A percentile compares a stretch with the other conserved stretches of the same genome.
These are phyloP conservation scores for Pedetes capensis DNA, from an alignment of 2,113 vertebrate genomes.

Conservation along the genomic window DNA sequence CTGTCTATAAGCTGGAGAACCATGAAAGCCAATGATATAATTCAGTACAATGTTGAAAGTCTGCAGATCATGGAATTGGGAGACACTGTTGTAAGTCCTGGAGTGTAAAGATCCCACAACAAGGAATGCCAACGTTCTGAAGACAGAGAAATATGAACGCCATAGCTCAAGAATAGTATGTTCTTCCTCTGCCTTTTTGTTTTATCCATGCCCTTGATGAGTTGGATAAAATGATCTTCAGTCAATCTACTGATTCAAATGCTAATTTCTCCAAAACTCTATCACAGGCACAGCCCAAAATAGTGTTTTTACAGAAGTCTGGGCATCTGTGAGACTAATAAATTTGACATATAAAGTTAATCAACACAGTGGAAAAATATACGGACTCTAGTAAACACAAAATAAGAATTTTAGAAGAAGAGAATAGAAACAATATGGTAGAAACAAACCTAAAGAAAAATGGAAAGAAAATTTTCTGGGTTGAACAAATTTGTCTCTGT, in stretches of 20 bases:
- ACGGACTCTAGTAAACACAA: neutral
- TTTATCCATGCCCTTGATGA: neutral
- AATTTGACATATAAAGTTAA: neutral
- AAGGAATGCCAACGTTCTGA: neutral
- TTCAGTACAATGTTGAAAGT: neutral
- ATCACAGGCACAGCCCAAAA: neutral
- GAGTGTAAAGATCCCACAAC: neutral
- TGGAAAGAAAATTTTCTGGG: neutral
- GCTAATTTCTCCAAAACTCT: neutral
- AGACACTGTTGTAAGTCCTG: neutral
- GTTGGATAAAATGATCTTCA: neutral
- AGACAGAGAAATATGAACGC: neutral
- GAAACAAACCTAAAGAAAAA: neutral
- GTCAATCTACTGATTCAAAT: too few species aligned
- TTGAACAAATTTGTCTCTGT: neutral
- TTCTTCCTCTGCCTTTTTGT: neutral
- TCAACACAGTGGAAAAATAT: neutral
- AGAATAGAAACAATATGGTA: neutral
- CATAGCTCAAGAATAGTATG: neutral
- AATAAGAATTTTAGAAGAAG: neutral
- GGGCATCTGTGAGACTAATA: too few species aligned
- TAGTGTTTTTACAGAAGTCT: neutral
- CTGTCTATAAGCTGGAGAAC: neutral
- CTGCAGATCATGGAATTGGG: too few species aligned
- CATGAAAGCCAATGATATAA: neutral